These are phyloP conservation scores for Leucosticte australis DNA, from an alignment of 2,113 vertebrate genomes.

Conservation along the genomic window DNA sequence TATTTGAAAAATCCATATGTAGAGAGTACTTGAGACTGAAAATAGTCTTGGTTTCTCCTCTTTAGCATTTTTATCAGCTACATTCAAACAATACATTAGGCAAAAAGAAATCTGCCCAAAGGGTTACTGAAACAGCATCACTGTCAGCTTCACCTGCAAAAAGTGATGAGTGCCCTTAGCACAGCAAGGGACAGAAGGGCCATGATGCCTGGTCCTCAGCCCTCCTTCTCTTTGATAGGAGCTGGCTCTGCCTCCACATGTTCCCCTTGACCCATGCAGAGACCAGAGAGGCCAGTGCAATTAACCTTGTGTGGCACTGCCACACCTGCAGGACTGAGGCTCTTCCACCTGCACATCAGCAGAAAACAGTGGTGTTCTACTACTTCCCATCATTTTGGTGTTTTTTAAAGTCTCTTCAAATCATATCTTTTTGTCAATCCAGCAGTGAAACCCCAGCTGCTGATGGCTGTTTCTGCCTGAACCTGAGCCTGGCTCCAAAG, in stretches of 20 bases:
- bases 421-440: background rate
- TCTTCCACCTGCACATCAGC: rapidly evolving
- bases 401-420: background rate
- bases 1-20: background rate
- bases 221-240: background rate
- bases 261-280: background rate
- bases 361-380: background rate
- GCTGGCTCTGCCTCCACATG: background rate
- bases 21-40: background rate
- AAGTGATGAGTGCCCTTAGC: background rate
- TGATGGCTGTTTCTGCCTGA: background rate
- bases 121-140: background rate
- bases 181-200: background rate
- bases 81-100: background rate
- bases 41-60: background rate
- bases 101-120: background rate
- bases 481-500: background rate
- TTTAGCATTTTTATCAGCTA: background rate
- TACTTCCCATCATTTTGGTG: background rate
- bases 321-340: background rate
- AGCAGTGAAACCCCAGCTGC: background rate
- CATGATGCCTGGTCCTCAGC: background rate
- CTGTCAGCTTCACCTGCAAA: background rate
- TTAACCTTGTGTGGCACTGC: background rate
- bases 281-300: background rate